Percentiles rank a stretch among this genome's conserved stretches.
Evolutionary conservation across 2,113 vertebrate species (phyloP).

Genomic region (Gila orcuttii): DNA sequence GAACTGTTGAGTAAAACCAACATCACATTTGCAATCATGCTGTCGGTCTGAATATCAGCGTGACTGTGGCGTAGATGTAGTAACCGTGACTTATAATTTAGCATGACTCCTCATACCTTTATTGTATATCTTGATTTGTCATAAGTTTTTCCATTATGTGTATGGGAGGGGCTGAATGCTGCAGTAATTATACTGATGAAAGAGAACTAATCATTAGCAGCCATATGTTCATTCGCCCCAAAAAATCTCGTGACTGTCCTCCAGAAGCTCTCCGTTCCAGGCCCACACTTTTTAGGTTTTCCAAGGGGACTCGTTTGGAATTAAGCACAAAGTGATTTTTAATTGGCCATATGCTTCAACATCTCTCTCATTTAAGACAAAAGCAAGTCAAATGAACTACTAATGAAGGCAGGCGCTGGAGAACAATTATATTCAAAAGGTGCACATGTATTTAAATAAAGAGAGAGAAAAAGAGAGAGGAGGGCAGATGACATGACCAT

Average conservation of each 20-base stretch:
- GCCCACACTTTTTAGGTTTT: slow-evolving; percentile 59
- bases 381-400: slow-evolving; percentile 58
- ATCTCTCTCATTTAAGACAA: slow-evolving; percentile 57
- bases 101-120: background rate
- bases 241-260: slow-evolving; percentile 18
- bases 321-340: slow-evolving; percentile 73
- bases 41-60: background rate
- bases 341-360: slow-evolving; percentile 74
- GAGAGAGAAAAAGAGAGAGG: background rate
- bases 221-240: slow-evolving; percentile 62
- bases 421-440: slow-evolving; percentile 43
- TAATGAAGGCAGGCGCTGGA: slow-evolving; percentile 62
- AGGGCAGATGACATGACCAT: background rate
- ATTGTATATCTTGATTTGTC: background rate
- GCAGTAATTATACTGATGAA: slow-evolving; percentile 62
- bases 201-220: slow-evolving; percentile 63
- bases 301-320: slow-evolving; percentile 64
- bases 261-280: slow-evolving; percentile 51
- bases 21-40: background rate
- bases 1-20: background rate
- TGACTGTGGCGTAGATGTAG: background rate
- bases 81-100: background rate
- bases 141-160: slow-evolving; percentile 1
- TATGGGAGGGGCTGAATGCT: slow-evolving; percentile 49
- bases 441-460: slow-evolving; percentile 1